Conservation (phyloP, 30 jellyfish, hydroid and myxozoan species). For the Turritopsis dohrnii region DNA sequence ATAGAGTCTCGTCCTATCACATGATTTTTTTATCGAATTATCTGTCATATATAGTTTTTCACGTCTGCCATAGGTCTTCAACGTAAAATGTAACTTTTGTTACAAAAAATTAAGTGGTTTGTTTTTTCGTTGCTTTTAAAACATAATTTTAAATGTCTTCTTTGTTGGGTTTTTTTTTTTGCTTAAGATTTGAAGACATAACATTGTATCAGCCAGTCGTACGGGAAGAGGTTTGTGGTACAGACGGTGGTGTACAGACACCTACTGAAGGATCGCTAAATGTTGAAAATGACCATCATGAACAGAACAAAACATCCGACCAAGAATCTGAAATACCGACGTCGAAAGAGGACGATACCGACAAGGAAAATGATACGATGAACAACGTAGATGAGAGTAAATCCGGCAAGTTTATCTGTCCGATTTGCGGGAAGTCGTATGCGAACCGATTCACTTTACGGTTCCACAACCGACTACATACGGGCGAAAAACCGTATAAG, state of each 20-base stretch:
- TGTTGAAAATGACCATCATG: neutral
- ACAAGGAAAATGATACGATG: neutral
- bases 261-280: neutral
- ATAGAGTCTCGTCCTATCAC: too few relatives aligned
- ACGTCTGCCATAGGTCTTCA: too few relatives aligned
- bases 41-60: too few relatives aligned
- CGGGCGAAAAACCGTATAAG: neutral
- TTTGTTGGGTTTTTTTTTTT: too few relatives aligned
- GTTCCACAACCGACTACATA: neutral
- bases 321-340: neutral
- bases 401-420: neutral
- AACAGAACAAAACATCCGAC: neutral
- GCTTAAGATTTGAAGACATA: neutral
- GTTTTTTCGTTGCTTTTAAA: too few relatives aligned
- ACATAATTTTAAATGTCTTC: too few relatives aligned
- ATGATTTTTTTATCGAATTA: too few relatives aligned
- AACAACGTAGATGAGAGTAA: neutral
- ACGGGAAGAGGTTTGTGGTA: neutral
- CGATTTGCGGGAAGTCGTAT: neutral
- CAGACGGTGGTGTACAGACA: neutral
- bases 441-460: neutral
- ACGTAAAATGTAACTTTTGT: too few relatives aligned
- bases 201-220: neutral
- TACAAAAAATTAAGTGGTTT: too few relatives aligned
- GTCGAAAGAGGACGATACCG: neutral